Percentiles rank a stretch among this genome's conserved stretches.
These are phyloP conservation scores for Eufriesea mexicana DNA, from an alignment of 1,140 invertebrate genomes.

Conservation along the genomic window DNA sequence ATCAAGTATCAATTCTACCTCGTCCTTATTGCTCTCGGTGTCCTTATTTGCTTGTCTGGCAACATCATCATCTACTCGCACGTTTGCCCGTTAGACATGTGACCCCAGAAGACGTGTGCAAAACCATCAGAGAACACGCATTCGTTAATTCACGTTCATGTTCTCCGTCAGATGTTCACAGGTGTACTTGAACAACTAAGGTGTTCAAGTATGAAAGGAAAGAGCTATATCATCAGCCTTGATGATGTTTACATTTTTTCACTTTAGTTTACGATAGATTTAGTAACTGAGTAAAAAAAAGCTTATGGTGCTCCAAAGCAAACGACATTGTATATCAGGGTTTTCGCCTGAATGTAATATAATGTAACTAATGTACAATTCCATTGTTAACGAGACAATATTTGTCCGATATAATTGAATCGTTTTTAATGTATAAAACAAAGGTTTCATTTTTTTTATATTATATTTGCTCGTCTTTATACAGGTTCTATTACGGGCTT, in stretches of 20 bases:
- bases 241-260: constrained; percentile 15
- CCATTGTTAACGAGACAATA: constrained; percentile 28
- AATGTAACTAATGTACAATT: constrained; percentile 38
- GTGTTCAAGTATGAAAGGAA: not conserved
- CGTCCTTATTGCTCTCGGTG: constrained; percentile 79
- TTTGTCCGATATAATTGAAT: constrained; percentile 28
- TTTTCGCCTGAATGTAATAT: constrained; percentile 34
- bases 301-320: constrained; percentile 16
- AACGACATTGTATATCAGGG: constrained; percentile 23
- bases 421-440: not conserved
- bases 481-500: constrained; percentile 32
- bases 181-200: not conserved
- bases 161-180: not conserved
- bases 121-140: not conserved
- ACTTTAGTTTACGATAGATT: constrained; percentile 15
- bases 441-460: not conserved
- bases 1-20: constrained; percentile 81
- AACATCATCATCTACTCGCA: constrained; percentile 82
- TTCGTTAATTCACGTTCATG: not conserved
- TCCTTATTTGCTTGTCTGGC: constrained; percentile 81
- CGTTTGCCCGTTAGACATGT: constrained; percentile 80
- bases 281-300: not conserved
- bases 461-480: constrained; percentile 10
- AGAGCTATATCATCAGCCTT: constrained; percentile 1
- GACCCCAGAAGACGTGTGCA: constrained; percentile 53